A percentile compares a stretch with the other conserved stretches of the same genome.
These are phyloP conservation scores for Platorchestia sp. DNA, from an alignment of 1,140 invertebrate species.

Conservation along the genomic window DNA sequence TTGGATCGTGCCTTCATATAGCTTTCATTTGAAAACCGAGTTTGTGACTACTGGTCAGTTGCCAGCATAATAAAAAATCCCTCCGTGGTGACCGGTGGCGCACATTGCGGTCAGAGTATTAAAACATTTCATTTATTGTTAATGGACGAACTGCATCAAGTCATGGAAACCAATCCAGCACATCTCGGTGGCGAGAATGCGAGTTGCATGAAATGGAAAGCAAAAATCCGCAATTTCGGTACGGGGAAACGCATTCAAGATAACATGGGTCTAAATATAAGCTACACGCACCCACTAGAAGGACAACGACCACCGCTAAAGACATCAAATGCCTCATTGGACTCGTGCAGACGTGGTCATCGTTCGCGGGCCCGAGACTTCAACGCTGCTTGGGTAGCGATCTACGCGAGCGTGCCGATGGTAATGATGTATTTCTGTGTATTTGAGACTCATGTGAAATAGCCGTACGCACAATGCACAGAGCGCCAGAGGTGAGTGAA, in stretches of 20 bases:
- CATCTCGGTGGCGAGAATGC: no score
- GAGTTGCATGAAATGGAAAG: not conserved
- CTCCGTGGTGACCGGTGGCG: no score
- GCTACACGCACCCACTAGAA: not conserved
- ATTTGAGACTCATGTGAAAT: not conserved
- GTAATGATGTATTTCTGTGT: not conserved
- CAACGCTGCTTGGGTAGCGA: not conserved
- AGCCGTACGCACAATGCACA: not conserved
- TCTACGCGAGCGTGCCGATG: no score
- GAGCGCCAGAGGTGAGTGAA: not conserved
- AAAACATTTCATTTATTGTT: not conserved
- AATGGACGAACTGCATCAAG: not conserved
- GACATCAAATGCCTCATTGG: not conserved
- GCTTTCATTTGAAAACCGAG: no score
- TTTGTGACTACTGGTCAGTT: no score
- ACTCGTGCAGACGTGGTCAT: not conserved
- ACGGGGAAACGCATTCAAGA: not conserved
- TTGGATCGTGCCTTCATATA: no score
- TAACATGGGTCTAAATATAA: not conserved
- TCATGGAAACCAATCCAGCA: not conserved
- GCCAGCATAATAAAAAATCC: no score
- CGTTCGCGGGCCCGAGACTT: not conserved
- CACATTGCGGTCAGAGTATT: no score
- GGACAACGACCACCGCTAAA: not conserved
- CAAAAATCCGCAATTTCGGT: not conserved